Percentiles rank a stretch among this genome's conserved stretches.
These are phyloP conservation scores for Hylomyscus alleni DNA, from an alignment of 2,797 vertebrate species.

Conservation along the genomic window DNA sequence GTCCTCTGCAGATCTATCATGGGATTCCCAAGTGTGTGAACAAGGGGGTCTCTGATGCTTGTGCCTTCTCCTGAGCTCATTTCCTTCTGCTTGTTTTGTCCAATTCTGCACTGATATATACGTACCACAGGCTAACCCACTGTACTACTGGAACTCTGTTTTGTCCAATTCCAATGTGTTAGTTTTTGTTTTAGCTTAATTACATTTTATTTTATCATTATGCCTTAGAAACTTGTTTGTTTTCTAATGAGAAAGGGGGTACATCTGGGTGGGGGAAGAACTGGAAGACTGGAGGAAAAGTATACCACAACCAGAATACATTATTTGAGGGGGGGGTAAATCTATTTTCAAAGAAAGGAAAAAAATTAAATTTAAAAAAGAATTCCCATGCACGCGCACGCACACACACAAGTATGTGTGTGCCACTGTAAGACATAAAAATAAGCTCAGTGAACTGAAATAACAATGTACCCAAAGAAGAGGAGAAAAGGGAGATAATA, in stretches of 20 bases:
- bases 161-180: background rate
- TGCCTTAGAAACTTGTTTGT: background rate
- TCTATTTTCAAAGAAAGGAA: background rate
- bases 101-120: background rate
- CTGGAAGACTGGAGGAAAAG: background rate
- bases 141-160: background rate
- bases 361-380: background rate
- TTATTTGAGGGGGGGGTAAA: background rate
- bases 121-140: background rate
- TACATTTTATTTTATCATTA: background rate
- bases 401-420: no score
- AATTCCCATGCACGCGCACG: no score
- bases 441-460: constrained; percentile 7
- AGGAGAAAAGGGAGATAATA: background rate
- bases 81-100: no score
- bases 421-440: constrained; percentile 17
- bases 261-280: background rate
- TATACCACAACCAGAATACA: background rate
- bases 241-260: background rate
- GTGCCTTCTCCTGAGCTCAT: background rate
- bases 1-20: background rate
- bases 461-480: background rate
- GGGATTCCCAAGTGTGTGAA: background rate
- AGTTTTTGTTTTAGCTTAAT: background rate
- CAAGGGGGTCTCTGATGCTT: background rate